Base-by-base conservation (phyloP, 2,888 invertebrate species). In the Tiliacea aurago region DNA sequence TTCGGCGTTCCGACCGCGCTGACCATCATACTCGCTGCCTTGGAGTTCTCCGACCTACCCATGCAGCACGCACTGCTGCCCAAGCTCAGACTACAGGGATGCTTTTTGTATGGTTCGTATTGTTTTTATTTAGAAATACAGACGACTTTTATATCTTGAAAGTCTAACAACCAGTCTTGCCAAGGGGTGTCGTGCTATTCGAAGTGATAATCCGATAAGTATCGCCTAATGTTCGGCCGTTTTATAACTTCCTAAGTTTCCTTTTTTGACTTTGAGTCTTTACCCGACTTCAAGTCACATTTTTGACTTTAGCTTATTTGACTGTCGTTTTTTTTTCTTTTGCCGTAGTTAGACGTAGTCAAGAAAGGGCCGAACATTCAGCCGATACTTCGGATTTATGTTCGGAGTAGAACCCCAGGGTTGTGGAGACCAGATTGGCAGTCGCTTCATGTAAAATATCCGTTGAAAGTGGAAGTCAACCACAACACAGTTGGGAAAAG, bases 21-120 rank as follows among this genome's bases (percentile, higher is more conserved):
- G 43, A 96, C 95, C 0, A 82, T 91, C 4, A 71, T 95, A 3
- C 65, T 96, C 10, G 88, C 87, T 0, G 83, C 86, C 0, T 84
- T 96, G 68, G 95, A 96, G 87, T 95, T 94, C 85, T 91, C 94
- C 0, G 90, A 90, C 0, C 84, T 94, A 13, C 93, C 93, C 0
- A 79, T 87, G 0, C 89, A 91, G 23, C 78, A 79, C 37, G 87
- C 90, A 0, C 73, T 91, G 13, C 78, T 95, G 80, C 96, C 96
- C 0, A 84, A 90, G 80, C 76, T 96, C 4, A 85, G 89, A 15
- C 69, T 88, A 0, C 92, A 92, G 37, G 95, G 95, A 18, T 96
- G 96, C 76, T 96, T 96, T 70, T 73, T 96, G 33, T 86, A 84
- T 71, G 93, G 96, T 95, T 55, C 43, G 76, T 66, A 23, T n/a